Evolutionary conservation across 2,888 invertebrate genomes (phyloP).

Genomic region (Meteorus cinctellus): DNA sequence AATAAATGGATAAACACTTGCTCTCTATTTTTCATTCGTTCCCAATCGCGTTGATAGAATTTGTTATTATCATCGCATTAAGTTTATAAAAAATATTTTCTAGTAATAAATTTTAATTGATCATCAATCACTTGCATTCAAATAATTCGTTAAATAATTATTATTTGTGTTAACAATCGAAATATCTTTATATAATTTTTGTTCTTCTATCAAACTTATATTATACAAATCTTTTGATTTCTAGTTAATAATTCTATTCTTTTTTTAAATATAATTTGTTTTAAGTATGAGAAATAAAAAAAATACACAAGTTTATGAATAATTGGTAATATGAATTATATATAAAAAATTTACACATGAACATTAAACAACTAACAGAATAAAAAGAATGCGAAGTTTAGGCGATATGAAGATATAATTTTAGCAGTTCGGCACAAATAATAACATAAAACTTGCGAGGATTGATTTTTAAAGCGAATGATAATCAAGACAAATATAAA

Average conservation of each 20-base stretch:
- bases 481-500: not conserved
- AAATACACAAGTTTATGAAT: slow-evolving; percentile 7
- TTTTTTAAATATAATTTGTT: not conserved
- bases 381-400: not conserved
- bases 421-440: not conserved
- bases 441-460: too few species aligned
- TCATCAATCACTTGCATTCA: slow-evolving; percentile 9
- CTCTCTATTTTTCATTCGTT: slow-evolving; percentile 33
- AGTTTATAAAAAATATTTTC: slow-evolving; percentile 4
- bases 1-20: not conserved
- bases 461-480: too few species aligned
- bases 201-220: not conserved
- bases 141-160: slow-evolving; percentile 19
- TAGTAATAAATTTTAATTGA: not conserved
- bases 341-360: not conserved
- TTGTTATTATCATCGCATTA: slow-evolving; percentile 35
- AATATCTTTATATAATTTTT: not conserved
- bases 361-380: slow-evolving; percentile 34
- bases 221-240: not conserved
- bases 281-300: not conserved
- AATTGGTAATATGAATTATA: not conserved
- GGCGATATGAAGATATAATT: not conserved
- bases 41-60: slow-evolving; percentile 12
- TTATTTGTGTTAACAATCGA: slow-evolving; percentile 10
- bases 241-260: not conserved